phyloP scores from a whole-genome alignment of 2,888 invertebrate species.

The Drosophila formosana region DNA sequence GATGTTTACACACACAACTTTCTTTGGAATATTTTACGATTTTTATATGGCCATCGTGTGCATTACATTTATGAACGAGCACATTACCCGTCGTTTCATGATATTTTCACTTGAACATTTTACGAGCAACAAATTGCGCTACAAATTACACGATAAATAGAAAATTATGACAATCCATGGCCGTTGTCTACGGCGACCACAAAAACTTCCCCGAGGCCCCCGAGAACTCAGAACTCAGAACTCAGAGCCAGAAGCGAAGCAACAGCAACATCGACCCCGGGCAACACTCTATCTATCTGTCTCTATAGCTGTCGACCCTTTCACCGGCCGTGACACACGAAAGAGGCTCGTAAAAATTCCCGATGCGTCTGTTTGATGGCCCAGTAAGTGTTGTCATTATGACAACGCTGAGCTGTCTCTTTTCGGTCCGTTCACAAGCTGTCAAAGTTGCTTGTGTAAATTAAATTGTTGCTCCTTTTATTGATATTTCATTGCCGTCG shows the following conservation, averaged over 20 bases:
- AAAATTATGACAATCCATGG: conserved; percentile 81
- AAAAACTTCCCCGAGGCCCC: conserved; percentile 34
- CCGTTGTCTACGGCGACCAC: conserved; percentile 35
- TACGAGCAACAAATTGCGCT: conserved; percentile 83
- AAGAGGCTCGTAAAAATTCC: conserved; percentile 72
- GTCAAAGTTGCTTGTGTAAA: conserved; percentile 76
- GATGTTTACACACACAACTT: conserved; percentile 23
- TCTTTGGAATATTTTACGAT: conserved; percentile 68
- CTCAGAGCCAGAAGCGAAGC: too few species aligned
- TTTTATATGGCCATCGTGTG: conserved; percentile 72
- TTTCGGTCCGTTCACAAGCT: conserved; percentile 60
- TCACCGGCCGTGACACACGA: conserved; percentile 41
- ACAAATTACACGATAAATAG: conserved; percentile 84
- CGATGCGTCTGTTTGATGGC: conserved; percentile 78
- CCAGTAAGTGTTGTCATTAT: conserved; percentile 81
- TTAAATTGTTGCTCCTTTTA: conserved; percentile 81
- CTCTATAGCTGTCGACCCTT: conserved; percentile 56
- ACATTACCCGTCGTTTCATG: conserved; percentile 49
- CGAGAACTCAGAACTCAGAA: not conserved
- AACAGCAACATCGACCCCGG: conserved; percentile 9
- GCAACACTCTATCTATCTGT: conserved; percentile 3
- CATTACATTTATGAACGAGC: conserved; percentile 49
- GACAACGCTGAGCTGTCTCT: conserved; percentile 46
- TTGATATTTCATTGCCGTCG: conserved; percentile 75
- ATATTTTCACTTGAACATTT: conserved; percentile 74